Evolutionary conservation across 2,888 invertebrate species (phyloP).

Genomic region (Nineta flava): DNA sequence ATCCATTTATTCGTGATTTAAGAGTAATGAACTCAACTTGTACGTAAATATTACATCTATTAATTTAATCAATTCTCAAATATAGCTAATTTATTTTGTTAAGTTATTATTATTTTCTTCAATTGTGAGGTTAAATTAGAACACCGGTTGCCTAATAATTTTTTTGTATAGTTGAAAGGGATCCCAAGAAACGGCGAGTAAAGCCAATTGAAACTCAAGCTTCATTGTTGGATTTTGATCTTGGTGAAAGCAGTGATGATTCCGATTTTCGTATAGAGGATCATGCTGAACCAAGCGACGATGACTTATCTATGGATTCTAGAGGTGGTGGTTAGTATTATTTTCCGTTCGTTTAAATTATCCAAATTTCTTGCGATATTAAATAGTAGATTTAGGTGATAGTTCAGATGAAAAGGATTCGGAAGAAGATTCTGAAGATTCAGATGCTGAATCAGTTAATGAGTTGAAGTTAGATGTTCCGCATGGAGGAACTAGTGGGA

Average conservation of each 20-base stretch:
- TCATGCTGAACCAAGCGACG: conserved; percentile 62
- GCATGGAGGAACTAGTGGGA: conserved; percentile 16
- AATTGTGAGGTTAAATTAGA: not conserved
- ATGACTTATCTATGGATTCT: conserved; percentile 58
- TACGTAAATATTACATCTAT: not conserved
- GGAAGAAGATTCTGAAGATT: conserved; percentile 27
- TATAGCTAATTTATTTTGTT: not conserved
- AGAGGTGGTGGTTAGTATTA: conserved; percentile 38
- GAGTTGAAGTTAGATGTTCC: conserved; percentile 18
- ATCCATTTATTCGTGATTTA: not conserved
- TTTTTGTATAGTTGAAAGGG: conserved; percentile 37
- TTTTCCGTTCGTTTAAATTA: not conserved
- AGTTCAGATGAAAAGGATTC: conserved; percentile 22
- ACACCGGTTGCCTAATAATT: not conserved
- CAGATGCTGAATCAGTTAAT: conserved; percentile 25
- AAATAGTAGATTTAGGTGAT: not conserved
- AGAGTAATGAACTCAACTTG: not conserved
- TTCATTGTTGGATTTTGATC: conserved; percentile 64
- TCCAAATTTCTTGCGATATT: not conserved
- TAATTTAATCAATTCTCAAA: not conserved
- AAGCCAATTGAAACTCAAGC: conserved; percentile 63
- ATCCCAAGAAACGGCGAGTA: conserved; percentile 64
- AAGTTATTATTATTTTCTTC: no score
- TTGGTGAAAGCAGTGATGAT: conserved; percentile 85
- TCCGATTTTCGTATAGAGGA: conserved; percentile 87